Percentiles rank a stretch among this genome's conserved stretches.
Evolutionary conservation across 2,888 invertebrate species (phyloP).

Genomic region (Calameuta pallipes): DNA sequence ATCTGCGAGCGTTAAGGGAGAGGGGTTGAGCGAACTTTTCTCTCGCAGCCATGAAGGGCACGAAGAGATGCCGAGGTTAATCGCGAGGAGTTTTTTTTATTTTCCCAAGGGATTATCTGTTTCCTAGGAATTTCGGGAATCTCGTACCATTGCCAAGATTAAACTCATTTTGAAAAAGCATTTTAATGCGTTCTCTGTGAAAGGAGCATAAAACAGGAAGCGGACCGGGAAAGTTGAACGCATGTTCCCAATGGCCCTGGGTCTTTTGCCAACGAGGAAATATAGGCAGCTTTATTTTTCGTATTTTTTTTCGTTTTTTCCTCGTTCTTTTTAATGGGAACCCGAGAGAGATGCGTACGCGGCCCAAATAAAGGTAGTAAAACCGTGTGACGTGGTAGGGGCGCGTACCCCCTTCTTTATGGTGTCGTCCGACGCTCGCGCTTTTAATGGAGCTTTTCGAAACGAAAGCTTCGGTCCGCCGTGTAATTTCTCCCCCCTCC

Average conservation of each 20-base stretch:
- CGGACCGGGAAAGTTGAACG: neutral
- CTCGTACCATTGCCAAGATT: neutral
- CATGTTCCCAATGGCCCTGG: neutral
- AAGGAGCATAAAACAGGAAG: neutral
- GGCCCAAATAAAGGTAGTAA: slow-evolving; percentile 3
- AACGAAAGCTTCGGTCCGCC: neutral
- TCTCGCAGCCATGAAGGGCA: neutral
- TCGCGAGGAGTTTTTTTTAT: neutral
- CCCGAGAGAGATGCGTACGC: neutral
- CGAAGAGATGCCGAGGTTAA: neutral
- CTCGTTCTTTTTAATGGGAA: neutral
- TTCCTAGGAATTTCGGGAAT: neutral
- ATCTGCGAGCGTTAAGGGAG: neutral
- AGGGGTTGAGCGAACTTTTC: neutral
- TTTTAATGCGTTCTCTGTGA: neutral
- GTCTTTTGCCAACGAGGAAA: neutral
- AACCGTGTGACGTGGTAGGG: neutral
- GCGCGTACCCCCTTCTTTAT: neutral
- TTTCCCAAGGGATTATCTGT: neutral
- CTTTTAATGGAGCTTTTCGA: slow-evolving; percentile 4
- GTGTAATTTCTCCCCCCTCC: neutral
- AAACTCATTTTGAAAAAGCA: neutral
- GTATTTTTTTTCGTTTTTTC: neutral
- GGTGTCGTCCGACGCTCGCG: neutral
- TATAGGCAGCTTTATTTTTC: slow-evolving; percentile 1